Evolutionary conservation across 2,113 vertebrate genomes (phyloP), one percentile per base, ranked within the genome.

Genomic region (Oncorhynchus masou): DNA sequence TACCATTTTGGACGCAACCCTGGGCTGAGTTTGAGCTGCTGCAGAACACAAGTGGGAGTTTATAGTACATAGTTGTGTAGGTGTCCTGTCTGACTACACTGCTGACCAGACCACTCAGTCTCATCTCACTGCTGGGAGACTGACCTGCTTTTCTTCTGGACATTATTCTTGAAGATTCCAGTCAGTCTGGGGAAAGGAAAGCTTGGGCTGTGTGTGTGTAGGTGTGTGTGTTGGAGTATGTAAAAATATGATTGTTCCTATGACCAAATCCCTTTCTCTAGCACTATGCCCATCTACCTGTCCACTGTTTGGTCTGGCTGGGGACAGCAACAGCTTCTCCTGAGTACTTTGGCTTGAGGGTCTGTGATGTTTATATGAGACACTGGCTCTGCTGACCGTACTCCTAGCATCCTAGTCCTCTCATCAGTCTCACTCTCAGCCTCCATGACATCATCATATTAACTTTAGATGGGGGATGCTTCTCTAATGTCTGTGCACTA

Each of bases 321-420:
- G 39, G 39, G 39, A 45, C 9, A 20, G 16, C 15, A 16, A 29
- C 12, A 6, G 65, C 27, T 29, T 24, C 65, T 67, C 11, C 25
- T 31, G 12, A 29, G 25, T 13, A 67, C 11, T 31, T 22, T n/a
- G 22, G 81, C 77, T 24, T 11, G 73, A 77, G 69, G 80, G 68
- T 70, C 54, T 59, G 69, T 83, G 68, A 83, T 82, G 77, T 77
- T 71, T 66, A 81, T 77, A 74, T 64, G 71, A 75, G 79, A 80
- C 69, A 9, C n/a, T 34, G 72, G 22, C 22, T 6, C 68, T 68
- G 39, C 25, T 19, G 12, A 70, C 64, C 9, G 31, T 5, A 29
- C 70, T 81, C 51, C 16, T 16, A 54, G 51, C 12, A 4, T 54
- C 12, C 80, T 79, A 70, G 67, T 74, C 79, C 79, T 74, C 64